phyloP scores from a whole-genome alignment of 2,888 invertebrate genomes.

The Amblyjoppa fuscipennis region DNA sequence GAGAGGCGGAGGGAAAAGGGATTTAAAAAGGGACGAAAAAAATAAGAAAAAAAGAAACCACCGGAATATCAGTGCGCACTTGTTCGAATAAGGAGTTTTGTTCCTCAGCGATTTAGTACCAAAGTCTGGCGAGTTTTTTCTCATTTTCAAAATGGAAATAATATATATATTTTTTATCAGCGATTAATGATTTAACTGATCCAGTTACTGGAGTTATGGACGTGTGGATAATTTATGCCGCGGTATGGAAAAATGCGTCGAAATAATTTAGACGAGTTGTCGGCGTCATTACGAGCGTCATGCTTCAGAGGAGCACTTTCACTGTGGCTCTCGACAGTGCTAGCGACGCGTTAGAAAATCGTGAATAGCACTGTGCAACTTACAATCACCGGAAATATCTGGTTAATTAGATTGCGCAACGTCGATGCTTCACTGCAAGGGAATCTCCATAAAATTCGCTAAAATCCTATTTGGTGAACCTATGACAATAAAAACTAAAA shows the following conservation, averaged over 20 bases:
- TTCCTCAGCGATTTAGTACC: background rate
- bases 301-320: constrained; percentile 82
- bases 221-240: background rate
- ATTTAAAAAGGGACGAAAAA: background rate
- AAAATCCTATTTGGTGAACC: background rate
- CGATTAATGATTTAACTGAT: background rate
- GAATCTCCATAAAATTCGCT: background rate
- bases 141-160: background rate
- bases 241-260: constrained; percentile 24
- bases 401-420: constrained; percentile 16
- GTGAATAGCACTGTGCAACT: constrained; percentile 8
- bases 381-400: constrained; percentile 24
- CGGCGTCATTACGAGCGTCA: constrained; percentile 82
- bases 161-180: background rate
- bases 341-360: constrained; percentile 14
- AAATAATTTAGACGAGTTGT: constrained; percentile 65
- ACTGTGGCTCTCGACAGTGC: constrained; percentile 74
- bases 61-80: background rate
- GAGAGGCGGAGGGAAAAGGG: background rate
- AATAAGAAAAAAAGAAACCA: background rate
- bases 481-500: background rate
- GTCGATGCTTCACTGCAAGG: background rate
- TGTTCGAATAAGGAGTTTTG: background rate
- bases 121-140: background rate
- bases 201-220: background rate